Evolutionary conservation across 64 coral and sea anemone genomes (phyloP).

Genomic region (Porites australiensis): DNA sequence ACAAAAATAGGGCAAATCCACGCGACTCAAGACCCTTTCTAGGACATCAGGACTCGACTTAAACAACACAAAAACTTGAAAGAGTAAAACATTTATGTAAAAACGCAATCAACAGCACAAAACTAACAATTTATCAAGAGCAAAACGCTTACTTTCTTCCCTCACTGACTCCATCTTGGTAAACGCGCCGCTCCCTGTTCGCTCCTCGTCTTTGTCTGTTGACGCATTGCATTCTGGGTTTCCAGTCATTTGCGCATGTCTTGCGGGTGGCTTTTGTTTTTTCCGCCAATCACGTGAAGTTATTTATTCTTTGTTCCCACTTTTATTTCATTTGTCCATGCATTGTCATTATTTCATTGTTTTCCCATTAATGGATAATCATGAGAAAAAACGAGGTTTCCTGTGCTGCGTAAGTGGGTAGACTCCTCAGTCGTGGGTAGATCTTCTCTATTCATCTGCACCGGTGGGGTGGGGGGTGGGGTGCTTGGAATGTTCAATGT

Average conservation of each 20-base stretch:
- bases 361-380: too few relatives aligned
- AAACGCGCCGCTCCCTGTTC: slow-evolving; percentile 53
- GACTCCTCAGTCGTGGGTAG: too few relatives aligned
- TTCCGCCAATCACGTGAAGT: slow-evolving; percentile 28
- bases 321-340: background rate
- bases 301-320: slow-evolving; percentile 3
- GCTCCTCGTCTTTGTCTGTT: slow-evolving; percentile 50
- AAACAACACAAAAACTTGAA: slow-evolving; percentile 74
- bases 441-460: too few relatives aligned
- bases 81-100: slow-evolving; percentile 61
- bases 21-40: background rate
- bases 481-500: too few relatives aligned
- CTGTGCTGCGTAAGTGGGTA: too few relatives aligned
- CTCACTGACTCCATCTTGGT: slow-evolving; percentile 75
- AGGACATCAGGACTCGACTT: slow-evolving; percentile 53
- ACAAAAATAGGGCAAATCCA: slow-evolving; percentile 52
- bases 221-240: slow-evolving; percentile 43
- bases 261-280: background rate
- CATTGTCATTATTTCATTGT: background rate
- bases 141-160: slow-evolving; percentile 62
- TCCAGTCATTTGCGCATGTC: slow-evolving; percentile 46
- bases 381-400: too few relatives aligned
- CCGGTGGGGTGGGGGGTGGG: too few relatives aligned
- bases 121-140: slow-evolving; percentile 66
- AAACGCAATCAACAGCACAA: slow-evolving; percentile 41